phyloP scores from a whole-genome alignment of 2,888 invertebrate species.

The Nomada hirtipes region DNA sequence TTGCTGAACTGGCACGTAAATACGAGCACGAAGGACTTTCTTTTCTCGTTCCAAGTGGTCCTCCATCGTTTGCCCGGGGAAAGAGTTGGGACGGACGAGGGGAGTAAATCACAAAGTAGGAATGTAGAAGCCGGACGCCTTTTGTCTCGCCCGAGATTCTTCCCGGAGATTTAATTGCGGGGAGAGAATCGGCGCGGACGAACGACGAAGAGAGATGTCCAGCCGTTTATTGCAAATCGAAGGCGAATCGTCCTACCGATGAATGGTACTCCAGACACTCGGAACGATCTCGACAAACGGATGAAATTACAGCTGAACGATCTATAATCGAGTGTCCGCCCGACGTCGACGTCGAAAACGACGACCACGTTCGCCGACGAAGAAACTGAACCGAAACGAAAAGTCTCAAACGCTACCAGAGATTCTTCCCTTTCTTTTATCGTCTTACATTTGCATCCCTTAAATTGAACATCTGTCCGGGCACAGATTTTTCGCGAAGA shows the following conservation, averaged over 20 bases:
- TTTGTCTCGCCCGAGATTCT: conserved; percentile 65
- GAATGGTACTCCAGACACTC: conserved; percentile 55
- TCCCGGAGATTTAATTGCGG: conserved; percentile 69
- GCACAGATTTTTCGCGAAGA: neutral
- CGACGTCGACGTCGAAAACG: conserved; percentile 10
- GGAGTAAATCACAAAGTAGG: conserved; percentile 52
- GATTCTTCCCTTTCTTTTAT: neutral
- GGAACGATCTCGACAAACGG: conserved; percentile 61
- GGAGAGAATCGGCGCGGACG: conserved; percentile 56
- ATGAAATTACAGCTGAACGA: conserved; percentile 55
- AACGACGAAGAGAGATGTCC: conserved; percentile 43
- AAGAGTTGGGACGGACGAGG: conserved; percentile 10
- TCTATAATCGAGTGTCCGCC: conserved; percentile 55
- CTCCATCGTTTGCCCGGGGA: conserved; percentile 51
- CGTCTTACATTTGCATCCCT: conserved; percentile 31
- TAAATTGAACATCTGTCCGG: conserved; percentile 2
- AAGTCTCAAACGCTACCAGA: neutral
- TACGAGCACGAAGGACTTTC: conserved; percentile 58
- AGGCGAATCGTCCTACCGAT: conserved; percentile 56
- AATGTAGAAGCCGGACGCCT: conserved; percentile 64
- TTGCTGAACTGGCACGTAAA: conserved; percentile 61
- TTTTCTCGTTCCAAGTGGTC: conserved; percentile 55
- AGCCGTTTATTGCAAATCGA: conserved; percentile 70
- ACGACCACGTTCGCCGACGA: neutral
- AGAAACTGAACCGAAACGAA: conserved; percentile 20